phyloP scores from a whole-genome alignment of 2,113 vertebrate genomes.

The Melanocharis versteri region DNA sequence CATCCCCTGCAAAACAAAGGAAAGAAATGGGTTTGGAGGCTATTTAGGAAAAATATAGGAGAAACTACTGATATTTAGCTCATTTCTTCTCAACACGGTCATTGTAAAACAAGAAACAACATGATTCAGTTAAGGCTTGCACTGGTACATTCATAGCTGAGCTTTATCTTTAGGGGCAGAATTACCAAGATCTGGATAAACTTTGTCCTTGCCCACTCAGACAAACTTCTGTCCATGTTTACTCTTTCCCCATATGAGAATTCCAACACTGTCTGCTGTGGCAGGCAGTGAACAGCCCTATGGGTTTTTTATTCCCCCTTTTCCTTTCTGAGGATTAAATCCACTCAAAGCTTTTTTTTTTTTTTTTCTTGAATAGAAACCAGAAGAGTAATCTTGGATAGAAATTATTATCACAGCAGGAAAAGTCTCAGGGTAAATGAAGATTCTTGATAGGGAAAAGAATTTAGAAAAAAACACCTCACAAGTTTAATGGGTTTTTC shows the following conservation, averaged over 20 bases:
- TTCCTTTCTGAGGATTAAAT: not conserved
- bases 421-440: conserved; percentile 42
- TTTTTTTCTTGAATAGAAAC: too few relatives aligned
- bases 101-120: not conserved
- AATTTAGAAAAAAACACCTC: not conserved
- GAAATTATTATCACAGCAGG: conserved; percentile 22
- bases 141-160: not conserved
- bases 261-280: not conserved
- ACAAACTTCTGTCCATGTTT: not conserved
- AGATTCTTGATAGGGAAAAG: conserved; percentile 14
- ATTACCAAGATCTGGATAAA: not conserved
- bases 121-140: not conserved
- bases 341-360: not conserved
- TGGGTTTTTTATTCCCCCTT: rapidly evolving
- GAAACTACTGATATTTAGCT: not conserved
- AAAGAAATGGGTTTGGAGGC: not conserved
- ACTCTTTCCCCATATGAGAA: not conserved
- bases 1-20: conserved; percentile 74
- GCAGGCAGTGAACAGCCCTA: not conserved
- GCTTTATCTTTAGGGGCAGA: not conserved
- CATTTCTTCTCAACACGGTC: not conserved
- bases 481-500: not conserved
- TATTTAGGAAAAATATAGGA: not conserved
- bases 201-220: not conserved
- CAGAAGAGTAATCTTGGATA: too few relatives aligned